These are phyloP conservation scores for Drosophila gaucha DNA, from an alignment of 2,888 invertebrate genomes.

Conservation along the genomic window DNA sequence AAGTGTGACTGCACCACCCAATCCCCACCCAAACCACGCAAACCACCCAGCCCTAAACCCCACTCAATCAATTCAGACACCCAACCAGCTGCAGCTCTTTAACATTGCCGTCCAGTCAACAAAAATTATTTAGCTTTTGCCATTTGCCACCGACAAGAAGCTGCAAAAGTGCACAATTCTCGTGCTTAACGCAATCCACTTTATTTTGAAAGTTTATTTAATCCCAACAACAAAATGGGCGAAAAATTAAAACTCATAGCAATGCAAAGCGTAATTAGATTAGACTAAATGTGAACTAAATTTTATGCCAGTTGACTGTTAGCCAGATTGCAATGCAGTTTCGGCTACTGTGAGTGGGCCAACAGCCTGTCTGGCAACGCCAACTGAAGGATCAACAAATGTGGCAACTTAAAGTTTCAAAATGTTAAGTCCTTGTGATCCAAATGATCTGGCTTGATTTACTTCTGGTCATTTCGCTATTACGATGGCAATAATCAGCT, in stretches of 20 bases:
- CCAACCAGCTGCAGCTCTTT: background rate
- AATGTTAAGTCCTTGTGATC: too few species aligned
- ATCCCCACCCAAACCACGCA: background rate
- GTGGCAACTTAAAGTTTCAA: too few species aligned
- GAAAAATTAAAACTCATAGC: slow-evolving; percentile 8
- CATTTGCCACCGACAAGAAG: slow-evolving; percentile 11
- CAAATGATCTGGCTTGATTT: background rate
- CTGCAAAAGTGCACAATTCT: slow-evolving; percentile 19
- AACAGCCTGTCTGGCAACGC: slow-evolving; percentile 1
- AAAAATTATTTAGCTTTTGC: slow-evolving; percentile 12
- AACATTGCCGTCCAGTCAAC: slow-evolving; percentile 1
- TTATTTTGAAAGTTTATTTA: background rate
- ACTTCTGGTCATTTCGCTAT: background rate
- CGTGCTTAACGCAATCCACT: slow-evolving; percentile 1
- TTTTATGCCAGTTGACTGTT: background rate
- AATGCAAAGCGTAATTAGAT: slow-evolving; percentile 8
- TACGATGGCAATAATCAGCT: background rate
- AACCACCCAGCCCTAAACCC: background rate
- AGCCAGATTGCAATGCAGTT: background rate
- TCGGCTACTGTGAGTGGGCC: background rate
- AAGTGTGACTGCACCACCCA: background rate
- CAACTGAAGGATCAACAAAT: background rate
- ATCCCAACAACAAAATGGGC: background rate
- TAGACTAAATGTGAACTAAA: slow-evolving; percentile 1
- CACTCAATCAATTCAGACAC: slow-evolving; percentile 6